Evolutionary conservation across 2,113 vertebrate species (phyloP), one percentile per base, ranked within the genome.

Genomic region (Calyptomena viridis): DNA sequence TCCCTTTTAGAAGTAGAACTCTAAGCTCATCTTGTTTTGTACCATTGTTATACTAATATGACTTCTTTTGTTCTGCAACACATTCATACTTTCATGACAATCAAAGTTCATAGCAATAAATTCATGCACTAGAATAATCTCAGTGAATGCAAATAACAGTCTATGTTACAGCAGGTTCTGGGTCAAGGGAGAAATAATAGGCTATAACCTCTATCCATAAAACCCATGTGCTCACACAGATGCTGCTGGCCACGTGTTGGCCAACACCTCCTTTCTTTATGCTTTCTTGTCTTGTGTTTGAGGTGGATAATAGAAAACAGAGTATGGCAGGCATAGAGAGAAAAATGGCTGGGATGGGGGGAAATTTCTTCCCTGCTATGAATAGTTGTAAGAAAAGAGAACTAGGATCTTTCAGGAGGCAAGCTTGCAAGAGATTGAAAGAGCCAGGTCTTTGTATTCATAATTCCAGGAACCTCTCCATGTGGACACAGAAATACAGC

Each of bases 241-340:
- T 0, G 1, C 3, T 30, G 27, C 15, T 74, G 14, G 14, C 39
- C 5, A 2, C n/a, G 24, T 25, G 11, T 3, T 55, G 47, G 31
- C 37, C 16, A 13, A 12, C 11, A 33, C 9, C 8, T 82, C n/a
- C 24, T 60, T 80, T 50, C 14, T 47, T 68, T 39, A 9, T 27
- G 12, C 14, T 47, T 75, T 73, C 27, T 56, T 56, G 3, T 31
- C 17, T 39, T n/a, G 1, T 60, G 19, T 11, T 49, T 73, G 49
- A 33, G 12, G 15, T 46, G 25, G 3, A 3, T 17, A 11, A 68
- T 31, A 69, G 25, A n/a, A 92, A 72, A 39, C 7, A 30, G 35
- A 68, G 12, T 12, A 49, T 10, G 50, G 15, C 10, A 77, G 31
- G 14, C 15, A 44, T 11, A 27, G 11, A 52, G 21, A 4, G 6